Percentiles rank a stretch among this genome's conserved stretches.
These are phyloP conservation scores for Falco novaeseelandiae DNA, from an alignment of 2,797 vertebrate genomes.

Conservation along the genomic window DNA sequence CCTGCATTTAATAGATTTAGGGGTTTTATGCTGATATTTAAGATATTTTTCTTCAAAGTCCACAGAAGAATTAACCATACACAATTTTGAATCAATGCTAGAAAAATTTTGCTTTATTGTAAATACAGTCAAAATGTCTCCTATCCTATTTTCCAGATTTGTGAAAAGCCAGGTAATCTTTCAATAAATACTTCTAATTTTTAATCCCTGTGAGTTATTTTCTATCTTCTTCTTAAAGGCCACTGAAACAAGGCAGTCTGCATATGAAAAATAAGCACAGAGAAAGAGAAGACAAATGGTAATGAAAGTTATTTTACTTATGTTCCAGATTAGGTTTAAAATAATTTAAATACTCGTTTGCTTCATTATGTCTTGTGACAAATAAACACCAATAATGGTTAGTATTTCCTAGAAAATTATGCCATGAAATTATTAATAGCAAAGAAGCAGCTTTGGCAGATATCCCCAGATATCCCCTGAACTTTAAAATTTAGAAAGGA, in stretches of 20 bases:
- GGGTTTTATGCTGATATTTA: not conserved
- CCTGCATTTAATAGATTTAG: not conserved
- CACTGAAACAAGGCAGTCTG: not conserved
- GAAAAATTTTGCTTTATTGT: not conserved
- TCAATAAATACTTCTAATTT: too few relatives aligned
- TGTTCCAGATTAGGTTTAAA: not conserved
- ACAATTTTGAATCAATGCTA: not conserved
- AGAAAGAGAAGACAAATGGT: not conserved
- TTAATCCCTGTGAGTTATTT: not conserved
- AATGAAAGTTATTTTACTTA: not conserved
- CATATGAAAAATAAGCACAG: not conserved
- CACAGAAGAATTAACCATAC: not conserved
- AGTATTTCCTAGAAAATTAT: not conserved
- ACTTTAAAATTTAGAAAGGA: not conserved
- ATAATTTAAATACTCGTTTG: not conserved
- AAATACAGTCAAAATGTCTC: not conserved
- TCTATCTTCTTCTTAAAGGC: not conserved
- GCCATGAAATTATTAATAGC: not conserved
- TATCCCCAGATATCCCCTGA: not conserved
- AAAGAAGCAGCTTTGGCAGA: not conserved
- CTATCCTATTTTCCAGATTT: not conserved
- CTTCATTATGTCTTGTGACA: not conserved
- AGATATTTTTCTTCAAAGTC: not conserved
- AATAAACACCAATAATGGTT: not conserved
- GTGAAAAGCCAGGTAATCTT: not conserved